Conservation (phyloP, 2,797 vertebrate genomes). For the Phrynocephalus forsythii region DNA sequence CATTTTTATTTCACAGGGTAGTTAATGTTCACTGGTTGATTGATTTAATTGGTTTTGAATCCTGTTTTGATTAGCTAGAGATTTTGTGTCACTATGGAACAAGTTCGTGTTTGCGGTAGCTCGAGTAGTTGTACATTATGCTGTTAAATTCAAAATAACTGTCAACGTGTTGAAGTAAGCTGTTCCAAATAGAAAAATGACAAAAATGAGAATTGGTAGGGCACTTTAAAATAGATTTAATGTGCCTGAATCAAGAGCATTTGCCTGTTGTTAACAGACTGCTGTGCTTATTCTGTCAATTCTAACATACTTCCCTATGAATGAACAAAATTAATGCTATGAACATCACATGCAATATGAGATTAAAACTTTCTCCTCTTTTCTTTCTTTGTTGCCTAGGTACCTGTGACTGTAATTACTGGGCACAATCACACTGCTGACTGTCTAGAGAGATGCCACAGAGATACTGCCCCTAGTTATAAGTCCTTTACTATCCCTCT, state of each 20-base stretch:
- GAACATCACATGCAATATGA: constrained; percentile 12
- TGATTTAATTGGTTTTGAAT: constrained; percentile 68
- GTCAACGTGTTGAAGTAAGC: constrained; percentile 28
- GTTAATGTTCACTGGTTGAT: constrained; percentile 69
- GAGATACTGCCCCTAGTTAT: background rate
- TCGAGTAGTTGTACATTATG: background rate
- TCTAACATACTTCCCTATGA: constrained; percentile 30
- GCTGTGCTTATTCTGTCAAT: constrained; percentile 35
- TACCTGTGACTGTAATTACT: background rate
- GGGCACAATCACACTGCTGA: background rate
- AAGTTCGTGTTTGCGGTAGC: background rate
- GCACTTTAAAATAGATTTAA: constrained; percentile 15
- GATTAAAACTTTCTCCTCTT: constrained; percentile 22
- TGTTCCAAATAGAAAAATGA: constrained; percentile 41
- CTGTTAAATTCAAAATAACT: constrained; percentile 50
- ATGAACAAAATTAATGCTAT: constrained; percentile 34
- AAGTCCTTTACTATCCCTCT: constrained; percentile 39
- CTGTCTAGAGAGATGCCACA: constrained; percentile 48
- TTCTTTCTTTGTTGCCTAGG: constrained; percentile 41
- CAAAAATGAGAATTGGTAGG: background rate
- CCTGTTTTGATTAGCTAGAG: constrained; percentile 62
- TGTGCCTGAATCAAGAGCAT: background rate
- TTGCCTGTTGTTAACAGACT: constrained; percentile 18
- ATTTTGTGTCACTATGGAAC: constrained; percentile 51
- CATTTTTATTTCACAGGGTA: constrained; percentile 68